These are phyloP conservation scores for Molanna angustata DNA, from an alignment of 2,888 invertebrate species.

Conservation along the genomic window DNA sequence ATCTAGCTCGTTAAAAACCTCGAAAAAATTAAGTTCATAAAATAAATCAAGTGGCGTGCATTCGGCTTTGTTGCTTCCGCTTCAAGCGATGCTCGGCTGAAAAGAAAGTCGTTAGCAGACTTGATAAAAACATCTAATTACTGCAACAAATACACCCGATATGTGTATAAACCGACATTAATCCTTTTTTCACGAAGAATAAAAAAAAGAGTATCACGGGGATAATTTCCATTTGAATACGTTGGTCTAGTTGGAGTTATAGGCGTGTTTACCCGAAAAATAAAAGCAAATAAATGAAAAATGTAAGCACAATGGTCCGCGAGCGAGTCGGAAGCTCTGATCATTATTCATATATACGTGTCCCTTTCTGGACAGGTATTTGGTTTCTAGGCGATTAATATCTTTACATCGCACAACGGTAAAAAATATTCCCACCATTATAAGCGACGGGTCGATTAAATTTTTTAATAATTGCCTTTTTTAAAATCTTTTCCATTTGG, in stretches of 20 bases:
- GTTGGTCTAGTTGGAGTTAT: too few species aligned
- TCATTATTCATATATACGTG: conserved; percentile 29
- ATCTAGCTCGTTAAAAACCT: conserved; percentile 20
- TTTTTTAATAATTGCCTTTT: conserved; percentile 6
- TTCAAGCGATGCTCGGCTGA: background rate
- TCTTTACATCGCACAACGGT: conserved; percentile 8
- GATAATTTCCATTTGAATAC: too few species aligned
- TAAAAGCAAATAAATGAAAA: conserved; percentile 25
- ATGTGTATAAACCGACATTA: too few species aligned
- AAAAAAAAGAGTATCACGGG: too few species aligned
- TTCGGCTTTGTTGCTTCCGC: conserved; percentile 9
- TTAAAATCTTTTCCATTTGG: background rate
- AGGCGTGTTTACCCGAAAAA: conserved; percentile 18
- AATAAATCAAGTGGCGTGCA: conserved; percentile 28
- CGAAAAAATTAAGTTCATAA: conserved; percentile 19
- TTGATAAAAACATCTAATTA: conserved; percentile 1
- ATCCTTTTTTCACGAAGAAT: too few species aligned
- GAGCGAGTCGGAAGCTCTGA: conserved; percentile 18
- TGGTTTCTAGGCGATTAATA: conserved; percentile 24
- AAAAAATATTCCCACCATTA: conserved; percentile 4
- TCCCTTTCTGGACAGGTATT: conserved; percentile 24
- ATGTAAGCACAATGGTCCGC: conserved; percentile 18
- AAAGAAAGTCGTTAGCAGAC: background rate
- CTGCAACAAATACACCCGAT: too few species aligned
- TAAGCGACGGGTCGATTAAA: conserved; percentile 10